Evolutionary conservation across 2,113 vertebrate genomes (phyloP).

Genomic region (Xerus inauris): DNA sequence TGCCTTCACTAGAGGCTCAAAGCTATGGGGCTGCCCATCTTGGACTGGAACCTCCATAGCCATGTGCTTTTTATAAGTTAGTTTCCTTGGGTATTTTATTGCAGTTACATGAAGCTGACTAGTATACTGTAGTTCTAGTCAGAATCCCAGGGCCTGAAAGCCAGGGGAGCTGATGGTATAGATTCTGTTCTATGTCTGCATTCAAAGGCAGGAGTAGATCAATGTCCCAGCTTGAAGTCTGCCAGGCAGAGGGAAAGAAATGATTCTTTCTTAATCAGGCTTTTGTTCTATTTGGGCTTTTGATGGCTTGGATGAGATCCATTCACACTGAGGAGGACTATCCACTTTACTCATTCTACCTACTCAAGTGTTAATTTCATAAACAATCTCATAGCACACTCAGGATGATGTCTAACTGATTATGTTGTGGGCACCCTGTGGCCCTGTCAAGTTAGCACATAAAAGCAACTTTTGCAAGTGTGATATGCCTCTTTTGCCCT

Average conservation of each 20-base stretch:
- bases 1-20: neutral
- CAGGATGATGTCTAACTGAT: neutral
- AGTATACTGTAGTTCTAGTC: neutral
- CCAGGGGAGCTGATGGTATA: neutral
- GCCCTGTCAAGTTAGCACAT: neutral
- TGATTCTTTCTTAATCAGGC: neutral
- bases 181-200: neutral
- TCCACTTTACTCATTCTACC: neutral
- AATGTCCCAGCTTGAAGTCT: neutral
- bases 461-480: neutral
- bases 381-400: neutral
- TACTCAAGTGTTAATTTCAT: neutral
- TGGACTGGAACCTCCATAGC: neutral
- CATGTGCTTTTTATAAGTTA: neutral
- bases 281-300: neutral
- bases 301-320: neutral
- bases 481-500: neutral
- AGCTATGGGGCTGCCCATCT: neutral
- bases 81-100: neutral
- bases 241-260: neutral
- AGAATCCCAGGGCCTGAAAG: neutral
- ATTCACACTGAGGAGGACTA: neutral
- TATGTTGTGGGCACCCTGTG: too few species aligned
- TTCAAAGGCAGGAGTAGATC: neutral
- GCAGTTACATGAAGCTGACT: neutral